Evolutionary conservation across 2,888 invertebrate genomes (phyloP).

Genomic region (Drosophila colorata): DNA sequence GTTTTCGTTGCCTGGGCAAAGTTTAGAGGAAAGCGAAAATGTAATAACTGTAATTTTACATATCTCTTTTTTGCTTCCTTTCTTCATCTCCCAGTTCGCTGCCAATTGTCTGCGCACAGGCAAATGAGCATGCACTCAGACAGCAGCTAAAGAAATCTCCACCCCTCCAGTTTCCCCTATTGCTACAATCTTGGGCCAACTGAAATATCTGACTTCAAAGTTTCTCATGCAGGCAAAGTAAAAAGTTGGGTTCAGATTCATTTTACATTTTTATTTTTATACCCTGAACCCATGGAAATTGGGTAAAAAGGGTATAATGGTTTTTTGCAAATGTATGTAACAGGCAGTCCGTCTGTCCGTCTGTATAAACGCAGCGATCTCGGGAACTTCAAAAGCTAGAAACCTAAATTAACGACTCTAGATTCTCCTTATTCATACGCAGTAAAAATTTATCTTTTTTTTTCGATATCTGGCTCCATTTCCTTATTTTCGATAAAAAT

Average conservation of each 20-base stretch:
- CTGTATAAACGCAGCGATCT: too few species aligned
- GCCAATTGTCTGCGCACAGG: slow-evolving; percentile 61
- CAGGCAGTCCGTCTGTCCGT: too few species aligned
- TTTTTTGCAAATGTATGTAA: too few species aligned
- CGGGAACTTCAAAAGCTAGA: too few species aligned
- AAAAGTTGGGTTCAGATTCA: slow-evolving; percentile 55
- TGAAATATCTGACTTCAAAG: slow-evolving; percentile 55
- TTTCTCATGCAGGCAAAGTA: slow-evolving; percentile 57
- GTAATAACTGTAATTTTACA: slow-evolving; percentile 71
- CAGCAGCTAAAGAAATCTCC: slow-evolving; percentile 7
- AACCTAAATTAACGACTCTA: too few species aligned
- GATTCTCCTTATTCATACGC: too few species aligned
- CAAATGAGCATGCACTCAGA: slow-evolving; percentile 61
- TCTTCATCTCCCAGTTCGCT: slow-evolving; percentile 22
- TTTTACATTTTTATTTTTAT: slow-evolving; percentile 21
- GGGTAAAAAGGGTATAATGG: too few species aligned
- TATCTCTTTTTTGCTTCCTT: slow-evolving; percentile 19
- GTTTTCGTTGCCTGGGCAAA: slow-evolving; percentile 22
- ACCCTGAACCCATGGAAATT: too few species aligned
- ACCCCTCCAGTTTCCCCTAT: neutral
- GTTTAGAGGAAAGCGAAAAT: slow-evolving; percentile 47
- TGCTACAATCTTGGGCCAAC: slow-evolving; percentile 32
- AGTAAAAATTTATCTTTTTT: too few species aligned
- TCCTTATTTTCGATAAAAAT: too few species aligned
- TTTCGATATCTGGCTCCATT: too few species aligned